Base-by-base conservation (phyloP, 2,113 vertebrate genomes). In the Centropus bengalensis region DNA sequence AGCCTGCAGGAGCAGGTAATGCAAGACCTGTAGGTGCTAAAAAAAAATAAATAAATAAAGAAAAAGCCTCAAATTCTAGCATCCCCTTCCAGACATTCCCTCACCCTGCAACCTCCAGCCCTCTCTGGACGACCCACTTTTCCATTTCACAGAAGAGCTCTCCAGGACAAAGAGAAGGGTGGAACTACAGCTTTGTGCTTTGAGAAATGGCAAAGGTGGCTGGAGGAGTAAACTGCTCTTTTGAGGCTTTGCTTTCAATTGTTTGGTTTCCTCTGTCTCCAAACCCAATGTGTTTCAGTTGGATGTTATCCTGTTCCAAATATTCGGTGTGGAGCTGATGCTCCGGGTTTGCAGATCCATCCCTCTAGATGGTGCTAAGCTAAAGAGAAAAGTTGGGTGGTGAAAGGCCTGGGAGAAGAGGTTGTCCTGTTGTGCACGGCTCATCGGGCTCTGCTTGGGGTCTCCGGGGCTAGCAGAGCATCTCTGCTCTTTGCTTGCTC, bases 351-450 rank as follows among this genome's bases (percentile, higher is more conserved):
- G 80, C 93, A 81, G 82, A 24, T 6, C 30, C 71, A 14, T 89
- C 91, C 91, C 96, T 93, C 94, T 97, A 97, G 96, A 86, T 97
- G 96, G 96, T 95, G 93, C 94, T 96, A 91, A 95, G 92, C 87
- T 93, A 96, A 96, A 97, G 94, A 96, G 95, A 93, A 96, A 96
- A 73, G 70, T 26, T 1, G 8, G 75, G 62, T 63, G 79, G 16
- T 3, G 12, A 44, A 58, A 38, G 19, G 49, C 51, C 68, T 54
- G 52, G 52, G 52, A 54, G 52, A 23, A 49, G 47, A 49, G 47
- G 47, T 49, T 49, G 47, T 23, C 47, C 47, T 49, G 47, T 49
- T 21, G 47, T 49, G 45, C 47, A 49, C 22, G 27, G 52, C 12
- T 27, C 52, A 54, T 54, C 52, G 74, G 60, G 56, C 10, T 0